Evolutionary conservation across 2,113 vertebrate genomes (phyloP).

Genomic region (Thalassarche chlororhynchos): DNA sequence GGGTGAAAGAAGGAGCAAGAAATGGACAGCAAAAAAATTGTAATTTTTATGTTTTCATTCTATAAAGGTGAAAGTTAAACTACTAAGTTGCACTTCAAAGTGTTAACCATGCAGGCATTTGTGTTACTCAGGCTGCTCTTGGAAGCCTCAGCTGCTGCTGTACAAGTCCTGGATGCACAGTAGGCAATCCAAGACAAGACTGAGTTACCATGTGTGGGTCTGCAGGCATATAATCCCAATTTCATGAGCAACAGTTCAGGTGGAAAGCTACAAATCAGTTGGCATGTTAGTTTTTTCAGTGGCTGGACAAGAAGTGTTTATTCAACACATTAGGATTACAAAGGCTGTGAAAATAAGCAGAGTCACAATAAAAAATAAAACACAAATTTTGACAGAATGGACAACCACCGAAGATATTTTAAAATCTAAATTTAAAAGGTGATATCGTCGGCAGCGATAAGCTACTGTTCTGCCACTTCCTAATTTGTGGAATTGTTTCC

Average conservation of each 20-base stretch:
- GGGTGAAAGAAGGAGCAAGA: neutral
- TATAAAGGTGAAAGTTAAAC: neutral
- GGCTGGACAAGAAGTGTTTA: conserved; percentile 22
- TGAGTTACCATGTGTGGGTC: neutral
- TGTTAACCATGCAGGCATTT: neutral
- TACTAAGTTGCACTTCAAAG: neutral
- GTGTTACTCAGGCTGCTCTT: neutral
- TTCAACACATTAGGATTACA: conserved; percentile 21
- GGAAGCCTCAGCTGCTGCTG: neutral
- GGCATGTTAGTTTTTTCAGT: neutral
- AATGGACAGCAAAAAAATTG: neutral
- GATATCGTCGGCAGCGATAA: fast-evolving
- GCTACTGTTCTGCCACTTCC: neutral
- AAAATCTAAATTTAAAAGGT: neutral
- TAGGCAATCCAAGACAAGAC: neutral
- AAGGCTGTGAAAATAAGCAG: conserved; percentile 31
- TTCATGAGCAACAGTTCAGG: conserved; percentile 3
- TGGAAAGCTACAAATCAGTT: conserved; percentile 40
- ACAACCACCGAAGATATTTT: neutral
- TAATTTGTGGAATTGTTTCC: neutral
- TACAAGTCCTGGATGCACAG: neutral
- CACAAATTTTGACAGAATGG: neutral
- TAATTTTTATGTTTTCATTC: neutral
- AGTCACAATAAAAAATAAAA: neutral
- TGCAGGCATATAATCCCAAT: neutral